A percentile compares a stretch with the other conserved stretches of the same genome.
These are phyloP conservation scores for Hermodice carunculata DNA, from an alignment of 2,888 invertebrate species.

Conservation along the genomic window DNA sequence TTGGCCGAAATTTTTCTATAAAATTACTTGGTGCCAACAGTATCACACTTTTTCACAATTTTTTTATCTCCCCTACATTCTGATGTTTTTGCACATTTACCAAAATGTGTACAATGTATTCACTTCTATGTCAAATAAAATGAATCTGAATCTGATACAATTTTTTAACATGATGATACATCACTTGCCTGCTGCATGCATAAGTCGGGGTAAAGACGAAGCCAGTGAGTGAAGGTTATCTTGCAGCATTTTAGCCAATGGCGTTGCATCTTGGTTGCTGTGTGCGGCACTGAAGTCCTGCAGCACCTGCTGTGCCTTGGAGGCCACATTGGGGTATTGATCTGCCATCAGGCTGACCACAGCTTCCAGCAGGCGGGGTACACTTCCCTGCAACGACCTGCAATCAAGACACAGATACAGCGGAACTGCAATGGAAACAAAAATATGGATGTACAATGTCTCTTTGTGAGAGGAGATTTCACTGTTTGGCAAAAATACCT, in stretches of 20 bases:
- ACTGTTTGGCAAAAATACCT: no score
- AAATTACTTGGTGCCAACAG: no score
- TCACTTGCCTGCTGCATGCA: conserved; percentile 53
- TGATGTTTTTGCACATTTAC: no score
- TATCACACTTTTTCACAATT: no score
- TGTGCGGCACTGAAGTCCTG: conserved; percentile 39
- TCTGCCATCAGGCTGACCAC: conserved; percentile 55
- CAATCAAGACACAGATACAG: conserved; percentile 7
- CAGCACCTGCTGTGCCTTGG: conserved; percentile 45
- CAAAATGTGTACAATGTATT: no score
- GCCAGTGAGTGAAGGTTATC: conserved; percentile 56
- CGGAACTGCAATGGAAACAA: background rate
- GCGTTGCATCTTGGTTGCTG: conserved; percentile 29
- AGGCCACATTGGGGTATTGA: conserved; percentile 51
- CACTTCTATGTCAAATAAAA: no score
- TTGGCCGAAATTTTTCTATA: no score
- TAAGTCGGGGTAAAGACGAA: conserved; percentile 55
- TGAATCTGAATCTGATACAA: background rate
- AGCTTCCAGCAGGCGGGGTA: conserved; percentile 52
- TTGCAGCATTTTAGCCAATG: conserved; percentile 55
- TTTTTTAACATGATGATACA: background rate
- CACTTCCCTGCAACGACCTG: conserved; percentile 53
- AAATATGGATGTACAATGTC: no score
- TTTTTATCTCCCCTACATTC: no score
- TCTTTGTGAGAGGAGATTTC: no score